Base-by-base conservation (phyloP, 2,888 invertebrate genomes). In the Acleris cristana region DNA sequence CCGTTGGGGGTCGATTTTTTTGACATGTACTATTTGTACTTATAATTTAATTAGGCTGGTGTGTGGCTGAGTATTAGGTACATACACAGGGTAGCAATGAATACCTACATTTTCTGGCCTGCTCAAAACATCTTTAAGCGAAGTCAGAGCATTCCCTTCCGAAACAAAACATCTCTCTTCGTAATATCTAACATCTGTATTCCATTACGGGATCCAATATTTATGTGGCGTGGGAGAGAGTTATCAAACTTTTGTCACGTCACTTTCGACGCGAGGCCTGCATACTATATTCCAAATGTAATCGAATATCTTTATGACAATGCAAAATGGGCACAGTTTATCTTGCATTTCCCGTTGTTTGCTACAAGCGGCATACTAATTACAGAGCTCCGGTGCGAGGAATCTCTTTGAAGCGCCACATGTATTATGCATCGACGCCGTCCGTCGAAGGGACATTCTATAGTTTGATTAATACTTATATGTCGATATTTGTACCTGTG, bases 241-340 rank as follows among this genome's bases (percentile, higher is more conserved):
- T 60, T 60, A 55, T 16, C n/a, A 44, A 19, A 40, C 49, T 65
- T 55, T 65, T 30, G 48, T 60, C 51, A 65, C 65, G 51, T 65
- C 44, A 49, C 14, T 55, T 26, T 55, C 34, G 57, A 64, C 52
- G 16, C 57, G 56, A 55, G 61, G 34, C 51, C 10, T 56, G 65
- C 65, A 61, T 61, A 61, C 65, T 61, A 61, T 65, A 65, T 59
- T 60, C 21, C 26, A 54, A 30, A 58, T 64, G 49, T 58, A 66
- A 61, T 65, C 55, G 44, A 65, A 56, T 61, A 57, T 61, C 56
- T 66, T 61, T 61, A 66, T 66, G 61, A 66, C 45, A 44, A 63
- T 67, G 67, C 67, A 63, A 54, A 67, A 63, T 67, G 62, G 67
- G 54, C 62, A 63, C 67, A 67, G 67, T 67, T 67, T 63, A 67